Conservation (phyloP, 2,113 vertebrate species). For the Catagonus wagneri region DNA sequence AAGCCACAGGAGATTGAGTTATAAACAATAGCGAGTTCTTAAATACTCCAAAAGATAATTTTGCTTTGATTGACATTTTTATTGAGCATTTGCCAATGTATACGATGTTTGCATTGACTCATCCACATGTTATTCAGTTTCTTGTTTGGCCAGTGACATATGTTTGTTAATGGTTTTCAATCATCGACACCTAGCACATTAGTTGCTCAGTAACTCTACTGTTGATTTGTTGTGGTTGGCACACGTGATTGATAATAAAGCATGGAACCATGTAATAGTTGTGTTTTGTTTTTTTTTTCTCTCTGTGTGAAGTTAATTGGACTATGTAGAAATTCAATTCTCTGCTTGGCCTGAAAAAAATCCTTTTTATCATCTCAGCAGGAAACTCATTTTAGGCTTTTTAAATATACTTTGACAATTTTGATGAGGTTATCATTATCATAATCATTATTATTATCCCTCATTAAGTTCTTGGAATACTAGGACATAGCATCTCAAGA, state of each 20-base stretch:
- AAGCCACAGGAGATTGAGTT: neutral
- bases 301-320: constrained; percentile 78
- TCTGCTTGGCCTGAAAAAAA: constrained; percentile 64
- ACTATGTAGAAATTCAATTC: constrained; percentile 65
- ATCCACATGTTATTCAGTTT: neutral
- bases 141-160: neutral
- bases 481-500: constrained; percentile 57
- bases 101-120: neutral
- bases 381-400: constrained; percentile 76
- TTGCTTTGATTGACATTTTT: neutral
- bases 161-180: constrained; percentile 44
- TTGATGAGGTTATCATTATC: constrained; percentile 78
- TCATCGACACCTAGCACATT: neutral
- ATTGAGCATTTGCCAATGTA: neutral
- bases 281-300: neutral
- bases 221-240: constrained; percentile 58
- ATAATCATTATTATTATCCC: constrained; percentile 78
- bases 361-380: constrained; percentile 70
- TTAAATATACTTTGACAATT: constrained; percentile 74
- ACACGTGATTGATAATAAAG: neutral
- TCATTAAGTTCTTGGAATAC: constrained; percentile 62
- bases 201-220: constrained; percentile 21
- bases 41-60: neutral
- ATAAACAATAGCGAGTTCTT: neutral
- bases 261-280: neutral